Evolutionary conservation across 2,113 vertebrate species (phyloP).

Genomic region (Aegithalos caudatus): DNA sequence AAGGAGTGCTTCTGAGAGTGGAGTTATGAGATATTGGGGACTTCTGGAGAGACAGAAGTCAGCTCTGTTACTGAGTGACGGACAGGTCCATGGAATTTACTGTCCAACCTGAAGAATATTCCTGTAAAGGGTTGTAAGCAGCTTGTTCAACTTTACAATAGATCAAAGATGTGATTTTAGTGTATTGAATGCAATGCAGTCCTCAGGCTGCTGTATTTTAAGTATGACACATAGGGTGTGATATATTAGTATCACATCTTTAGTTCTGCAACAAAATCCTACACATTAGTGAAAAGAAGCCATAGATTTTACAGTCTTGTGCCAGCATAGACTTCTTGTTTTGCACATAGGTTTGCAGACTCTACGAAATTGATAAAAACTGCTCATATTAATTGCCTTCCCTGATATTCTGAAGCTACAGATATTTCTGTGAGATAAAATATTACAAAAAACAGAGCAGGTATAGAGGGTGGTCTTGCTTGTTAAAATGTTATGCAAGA

Average conservation of each 20-base stretch:
- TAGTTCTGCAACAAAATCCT: neutral
- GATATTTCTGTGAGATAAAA: neutral
- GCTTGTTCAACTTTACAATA: neutral
- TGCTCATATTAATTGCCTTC: neutral
- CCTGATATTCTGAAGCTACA: neutral
- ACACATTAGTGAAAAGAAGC: neutral
- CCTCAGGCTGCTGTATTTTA: neutral
- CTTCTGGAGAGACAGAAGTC: neutral
- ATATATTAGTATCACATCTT: neutral
- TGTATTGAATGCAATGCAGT: rapidly evolving
- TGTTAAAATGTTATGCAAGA: slow-evolving; percentile 22
- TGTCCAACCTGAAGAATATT: neutral
- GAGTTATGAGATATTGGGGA: neutral
- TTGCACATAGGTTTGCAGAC: neutral
- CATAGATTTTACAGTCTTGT: neutral
- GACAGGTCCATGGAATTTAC: neutral
- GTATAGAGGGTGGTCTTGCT: neutral
- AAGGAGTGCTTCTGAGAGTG: neutral
- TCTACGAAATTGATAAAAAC: neutral
- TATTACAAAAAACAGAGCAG: neutral
- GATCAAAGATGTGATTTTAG: neutral
- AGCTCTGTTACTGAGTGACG: neutral
- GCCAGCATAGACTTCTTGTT: neutral
- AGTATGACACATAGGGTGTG: neutral
- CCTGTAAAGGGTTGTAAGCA: neutral